A percentile compares a stretch with the other conserved stretches of the same genome.
Evolutionary conservation across 2,113 vertebrate species (phyloP).

Genomic region (Leuciscus idus): DNA sequence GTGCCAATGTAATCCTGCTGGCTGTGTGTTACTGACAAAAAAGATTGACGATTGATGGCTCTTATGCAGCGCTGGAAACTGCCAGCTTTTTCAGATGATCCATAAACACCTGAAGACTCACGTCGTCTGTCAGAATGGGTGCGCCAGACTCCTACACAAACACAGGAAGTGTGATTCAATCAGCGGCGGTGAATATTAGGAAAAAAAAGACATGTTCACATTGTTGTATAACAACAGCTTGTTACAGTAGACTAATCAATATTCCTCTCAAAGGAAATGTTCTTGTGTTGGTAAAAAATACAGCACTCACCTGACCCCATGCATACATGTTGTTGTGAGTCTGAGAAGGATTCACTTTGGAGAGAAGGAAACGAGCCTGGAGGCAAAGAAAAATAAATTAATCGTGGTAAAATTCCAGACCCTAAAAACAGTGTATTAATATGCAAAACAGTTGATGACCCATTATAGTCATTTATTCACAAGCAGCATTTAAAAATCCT

Average conservation of each 20-base stretch:
- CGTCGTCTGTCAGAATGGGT: constrained; percentile 96
- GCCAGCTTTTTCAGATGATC: constrained; percentile 98
- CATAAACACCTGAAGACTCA: constrained; percentile 98
- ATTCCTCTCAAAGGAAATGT: not conserved
- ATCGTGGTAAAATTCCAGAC: not conserved
- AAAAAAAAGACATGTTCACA: not conserved
- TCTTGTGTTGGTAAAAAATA: not conserved
- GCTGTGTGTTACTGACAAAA: constrained; percentile 1
- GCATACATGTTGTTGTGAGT: constrained; percentile 99
- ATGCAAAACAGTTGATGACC: constrained; percentile 25
- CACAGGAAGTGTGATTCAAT: constrained; percentile 22
- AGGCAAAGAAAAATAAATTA: constrained; percentile 39
- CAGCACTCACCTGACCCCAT: constrained; percentile 89
- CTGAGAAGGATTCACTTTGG: constrained; percentile 98
- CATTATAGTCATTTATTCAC: constrained; percentile 37
- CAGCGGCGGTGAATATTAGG: not conserved
- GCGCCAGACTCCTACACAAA: constrained; percentile 90
- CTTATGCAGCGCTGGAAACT: constrained; percentile 93
- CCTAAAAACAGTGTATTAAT: constrained; percentile 7
- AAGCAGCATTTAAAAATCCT: not conserved
- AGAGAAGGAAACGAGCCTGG: constrained; percentile 95
- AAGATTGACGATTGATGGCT: not conserved
- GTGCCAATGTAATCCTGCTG: constrained; percentile 8
- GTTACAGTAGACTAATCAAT: constrained; percentile 1
- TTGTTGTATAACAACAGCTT: not conserved